Percentiles rank a stretch among this genome's conserved stretches.
phyloP scores from a whole-genome alignment of 2,888 invertebrate genomes.

The Clivina fossor region DNA sequence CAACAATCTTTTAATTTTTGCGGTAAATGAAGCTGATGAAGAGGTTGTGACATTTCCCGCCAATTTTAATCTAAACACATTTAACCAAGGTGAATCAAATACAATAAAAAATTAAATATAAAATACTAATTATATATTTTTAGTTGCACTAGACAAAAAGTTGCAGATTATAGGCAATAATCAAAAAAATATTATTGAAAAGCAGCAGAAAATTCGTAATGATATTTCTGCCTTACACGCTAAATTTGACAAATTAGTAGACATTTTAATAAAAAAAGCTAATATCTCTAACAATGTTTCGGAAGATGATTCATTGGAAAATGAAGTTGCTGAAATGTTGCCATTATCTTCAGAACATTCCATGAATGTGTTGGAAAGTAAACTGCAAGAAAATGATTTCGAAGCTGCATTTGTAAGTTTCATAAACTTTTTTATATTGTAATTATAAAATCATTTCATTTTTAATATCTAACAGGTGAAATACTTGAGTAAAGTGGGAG shows the following conservation, averaged over 20 bases:
- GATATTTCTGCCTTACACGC: background rate
- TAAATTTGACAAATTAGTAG: conserved; percentile 8
- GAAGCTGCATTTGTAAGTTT: conserved; percentile 8
- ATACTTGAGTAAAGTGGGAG: conserved; percentile 10
- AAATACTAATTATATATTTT: conserved; percentile 5
- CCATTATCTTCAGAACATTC: background rate
- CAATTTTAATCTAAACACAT: too few relatives aligned
- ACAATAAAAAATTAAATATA: conserved; percentile 5
- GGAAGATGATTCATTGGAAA: conserved; percentile 4
- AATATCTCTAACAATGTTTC: background rate
- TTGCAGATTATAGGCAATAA: background rate
- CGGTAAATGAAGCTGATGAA: too few relatives aligned
- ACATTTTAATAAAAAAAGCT: conserved; percentile 5
- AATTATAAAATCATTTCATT: background rate
- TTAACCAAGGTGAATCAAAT: background rate
- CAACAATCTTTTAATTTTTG: too few relatives aligned
- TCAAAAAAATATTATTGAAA: too few relatives aligned
- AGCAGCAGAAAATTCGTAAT: conserved; percentile 3
- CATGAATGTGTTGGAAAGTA: background rate
- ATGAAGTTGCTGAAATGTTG: conserved; percentile 6
- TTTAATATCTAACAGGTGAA: conserved; percentile 1
- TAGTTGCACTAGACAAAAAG: conserved; percentile 4
- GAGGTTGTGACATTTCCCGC: background rate
- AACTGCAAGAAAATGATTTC: conserved; percentile 7
- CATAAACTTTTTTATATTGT: background rate